Evolutionary conservation across 2,888 invertebrate genomes (phyloP).

Genomic region (Agrochola lychnidis): DNA sequence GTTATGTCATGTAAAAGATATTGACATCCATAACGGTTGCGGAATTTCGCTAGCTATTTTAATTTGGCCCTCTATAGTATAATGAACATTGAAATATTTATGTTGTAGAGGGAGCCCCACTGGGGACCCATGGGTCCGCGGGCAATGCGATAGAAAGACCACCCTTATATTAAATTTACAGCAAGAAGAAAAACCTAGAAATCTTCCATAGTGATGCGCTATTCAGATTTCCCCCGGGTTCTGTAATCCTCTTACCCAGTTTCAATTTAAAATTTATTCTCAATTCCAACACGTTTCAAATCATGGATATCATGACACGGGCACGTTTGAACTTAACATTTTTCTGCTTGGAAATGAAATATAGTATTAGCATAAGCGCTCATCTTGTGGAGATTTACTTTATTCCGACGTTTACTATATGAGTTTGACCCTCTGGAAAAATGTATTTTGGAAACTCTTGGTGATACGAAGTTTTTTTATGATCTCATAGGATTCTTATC

Average conservation of each 20-base stretch:
- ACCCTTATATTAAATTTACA: constrained; percentile 61
- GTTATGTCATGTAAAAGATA: no score
- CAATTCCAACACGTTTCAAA: constrained; percentile 68
- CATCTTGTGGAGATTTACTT: constrained; percentile 47
- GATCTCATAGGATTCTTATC: constrained; percentile 11
- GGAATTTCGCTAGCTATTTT: no score
- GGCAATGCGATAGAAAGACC: constrained; percentile 26
- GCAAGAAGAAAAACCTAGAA: constrained; percentile 64
- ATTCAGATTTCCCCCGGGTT: constrained; percentile 76
- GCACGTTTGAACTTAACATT: constrained; percentile 63
- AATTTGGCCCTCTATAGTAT: no score
- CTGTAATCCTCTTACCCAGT: constrained; percentile 72
- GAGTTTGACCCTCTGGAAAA: constrained; percentile 32
- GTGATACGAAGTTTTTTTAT: constrained; percentile 8
- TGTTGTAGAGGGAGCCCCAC: neutral
- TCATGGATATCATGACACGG: constrained; percentile 59
- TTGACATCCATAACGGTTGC: no score
- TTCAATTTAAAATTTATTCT: constrained; percentile 76
- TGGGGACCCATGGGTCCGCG: constrained; percentile 7
- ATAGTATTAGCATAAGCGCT: constrained; percentile 62
- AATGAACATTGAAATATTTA: no score
- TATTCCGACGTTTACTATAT: constrained; percentile 29
- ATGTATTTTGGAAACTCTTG: constrained; percentile 15
- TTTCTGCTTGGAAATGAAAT: constrained; percentile 56
- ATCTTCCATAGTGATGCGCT: constrained; percentile 68